Percentiles rank a stretch among this genome's conserved stretches.
phyloP scores from a whole-genome alignment of 1,140 invertebrate genomes.

The Drosophila willistoni region DNA sequence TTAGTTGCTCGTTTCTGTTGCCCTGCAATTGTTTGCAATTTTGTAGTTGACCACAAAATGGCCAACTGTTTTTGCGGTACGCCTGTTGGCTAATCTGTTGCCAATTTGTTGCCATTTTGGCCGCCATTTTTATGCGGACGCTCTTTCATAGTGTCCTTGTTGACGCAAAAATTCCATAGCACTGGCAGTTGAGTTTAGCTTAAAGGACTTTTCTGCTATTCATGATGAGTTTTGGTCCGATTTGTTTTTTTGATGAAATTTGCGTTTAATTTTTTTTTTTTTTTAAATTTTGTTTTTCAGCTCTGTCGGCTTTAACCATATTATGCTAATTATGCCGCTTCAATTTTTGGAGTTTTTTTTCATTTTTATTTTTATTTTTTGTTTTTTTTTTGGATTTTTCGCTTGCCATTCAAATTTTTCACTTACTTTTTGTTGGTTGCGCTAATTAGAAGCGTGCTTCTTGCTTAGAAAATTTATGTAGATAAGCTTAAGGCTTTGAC shows the following conservation, averaged over 20 bases:
- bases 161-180: constrained; percentile 18
- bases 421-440: constrained; percentile 55
- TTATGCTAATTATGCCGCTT: constrained; percentile 65
- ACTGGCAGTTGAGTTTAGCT: background rate
- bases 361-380: background rate
- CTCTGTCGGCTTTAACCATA: constrained; percentile 24
- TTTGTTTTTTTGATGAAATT: constrained; percentile 20
- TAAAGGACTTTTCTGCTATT: constrained; percentile 17
- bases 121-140: constrained; percentile 27
- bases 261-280: constrained; percentile 25
- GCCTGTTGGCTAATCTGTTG: constrained; percentile 61
- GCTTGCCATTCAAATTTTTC: constrained; percentile 20
- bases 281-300: constrained; percentile 32
- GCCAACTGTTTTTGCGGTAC: constrained; percentile 59
- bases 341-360: constrained; percentile 4
- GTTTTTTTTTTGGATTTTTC: constrained; percentile 40
- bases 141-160: constrained; percentile 39
- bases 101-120: constrained; percentile 62
- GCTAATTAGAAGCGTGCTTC: constrained; percentile 70
- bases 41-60: constrained; percentile 67
- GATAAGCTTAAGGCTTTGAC: constrained; percentile 44
- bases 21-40: constrained; percentile 73
- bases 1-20: constrained; percentile 33
- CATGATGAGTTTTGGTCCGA: background rate
- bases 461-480: constrained; percentile 65